Evolutionary conservation across 2,888 invertebrate species (phyloP), one percentile per base, ranked within the genome.

Genomic region (Spatulosminthurus flaviceps): DNA sequence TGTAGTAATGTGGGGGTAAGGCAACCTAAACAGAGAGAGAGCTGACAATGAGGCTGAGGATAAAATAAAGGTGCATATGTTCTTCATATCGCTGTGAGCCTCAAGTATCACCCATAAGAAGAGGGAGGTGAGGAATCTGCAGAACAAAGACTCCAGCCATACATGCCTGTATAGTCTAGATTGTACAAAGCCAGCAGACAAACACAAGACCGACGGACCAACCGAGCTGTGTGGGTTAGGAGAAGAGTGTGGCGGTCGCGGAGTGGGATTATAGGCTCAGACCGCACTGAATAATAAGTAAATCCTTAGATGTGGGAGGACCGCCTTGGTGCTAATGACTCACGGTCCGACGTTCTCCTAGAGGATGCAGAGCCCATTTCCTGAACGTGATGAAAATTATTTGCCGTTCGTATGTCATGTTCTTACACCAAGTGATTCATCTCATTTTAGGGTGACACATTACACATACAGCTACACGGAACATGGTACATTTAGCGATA

Each of bases 301-400:
- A 81, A 81, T 81, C 79, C 79, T 79, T 70, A 51, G 77, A 81
- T 79, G 81, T 77, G 78, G 80, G 77, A 78, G 78, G 78, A 78
- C 67, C 43, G 66, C 78, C 75, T 79, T 80, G 80, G 80, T 81
- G 79, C 82, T 82, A 83, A 83, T 83, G 83, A 83, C 83, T 83
- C 81, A 81, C 75, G 79, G 43, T 67, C 67, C 66, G 29, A 28
- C 72, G 16, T 51, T 51, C 34, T 28, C 16, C 34, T 70, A 41
- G 24, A 67, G 73, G 75, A 74, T 77, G 73, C 77, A 75, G 72
- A 82, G 78, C 80, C 79, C 80, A 82, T 82, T 82, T 82, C 82
- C 82, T 82, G 82, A 82, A 82, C 82, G 82, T 82, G 82, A 82
- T 81, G 79, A 81, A 81, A 80, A 81, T 80, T 81, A 78, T 78